phyloP scores from a whole-genome alignment of 2,797 vertebrate genomes.

The Pangasius krempfi region DNA sequence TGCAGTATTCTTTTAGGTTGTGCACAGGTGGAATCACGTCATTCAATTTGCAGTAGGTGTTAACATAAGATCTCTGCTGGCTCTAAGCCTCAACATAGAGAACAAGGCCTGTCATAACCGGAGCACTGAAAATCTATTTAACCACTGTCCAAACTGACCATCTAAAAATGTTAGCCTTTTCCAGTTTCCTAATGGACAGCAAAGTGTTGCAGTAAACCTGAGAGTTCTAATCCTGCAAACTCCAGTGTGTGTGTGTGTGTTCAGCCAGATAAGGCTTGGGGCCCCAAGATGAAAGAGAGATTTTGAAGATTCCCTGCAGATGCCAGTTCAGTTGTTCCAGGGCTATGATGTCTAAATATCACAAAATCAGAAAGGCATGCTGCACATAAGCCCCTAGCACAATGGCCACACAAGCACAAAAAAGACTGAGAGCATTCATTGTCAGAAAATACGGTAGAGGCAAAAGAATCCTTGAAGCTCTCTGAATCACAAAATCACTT shows the following conservation, averaged over 20 bases:
- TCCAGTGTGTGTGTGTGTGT: constrained; percentile 35
- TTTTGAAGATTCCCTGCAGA: constrained; percentile 14
- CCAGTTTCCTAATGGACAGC: constrained; percentile 34
- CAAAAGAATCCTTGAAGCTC: background rate
- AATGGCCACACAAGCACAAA: background rate
- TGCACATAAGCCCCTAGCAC: background rate
- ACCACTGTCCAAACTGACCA: constrained; percentile 9
- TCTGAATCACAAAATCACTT: background rate
- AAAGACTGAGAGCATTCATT: background rate
- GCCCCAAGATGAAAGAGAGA: constrained; percentile 20
- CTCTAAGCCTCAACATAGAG: background rate
- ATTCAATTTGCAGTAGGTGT: constrained; percentile 19
- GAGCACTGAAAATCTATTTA: constrained; percentile 32
- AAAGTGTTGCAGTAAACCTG: constrained; percentile 10
- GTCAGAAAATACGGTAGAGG: background rate
- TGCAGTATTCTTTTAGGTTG: background rate
- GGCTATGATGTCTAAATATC: constrained; percentile 22
- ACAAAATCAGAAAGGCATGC: constrained; percentile 13
- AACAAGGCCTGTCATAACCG: background rate
- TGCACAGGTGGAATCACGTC: constrained; percentile 38
- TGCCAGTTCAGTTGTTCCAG: constrained; percentile 16
- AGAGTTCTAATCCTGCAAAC: constrained; percentile 14
- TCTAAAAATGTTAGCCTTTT: constrained; percentile 29
- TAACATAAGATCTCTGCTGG: constrained; percentile 33
- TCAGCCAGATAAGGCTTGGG: constrained; percentile 43